phyloP scores from a whole-genome alignment of 2,888 invertebrate species.

The Molanna angustata region DNA sequence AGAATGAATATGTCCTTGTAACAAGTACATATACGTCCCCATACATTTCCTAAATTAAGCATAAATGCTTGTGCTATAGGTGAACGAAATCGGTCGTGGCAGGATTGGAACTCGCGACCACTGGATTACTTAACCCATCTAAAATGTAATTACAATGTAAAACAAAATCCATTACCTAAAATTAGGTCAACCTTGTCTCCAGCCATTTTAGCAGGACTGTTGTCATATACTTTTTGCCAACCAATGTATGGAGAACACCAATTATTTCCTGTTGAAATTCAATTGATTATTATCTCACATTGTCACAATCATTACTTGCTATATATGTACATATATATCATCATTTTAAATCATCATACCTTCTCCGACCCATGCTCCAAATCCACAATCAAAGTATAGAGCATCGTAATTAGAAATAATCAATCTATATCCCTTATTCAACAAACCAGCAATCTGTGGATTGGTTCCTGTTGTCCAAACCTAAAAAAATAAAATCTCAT shows the following conservation, averaged over 20 bases:
- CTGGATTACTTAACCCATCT: no score
- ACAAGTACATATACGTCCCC: no score
- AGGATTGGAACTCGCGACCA: no score
- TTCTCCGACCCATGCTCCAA: slow-evolving; percentile 74
- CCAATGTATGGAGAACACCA: slow-evolving; percentile 91
- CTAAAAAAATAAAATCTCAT: no score
- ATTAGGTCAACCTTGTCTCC: slow-evolving; percentile 51
- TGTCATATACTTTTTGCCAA: slow-evolving; percentile 84
- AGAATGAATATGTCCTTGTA: no score
- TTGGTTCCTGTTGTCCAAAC: slow-evolving; percentile 74
- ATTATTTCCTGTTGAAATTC: slow-evolving; percentile 61
- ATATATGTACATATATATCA: neutral
- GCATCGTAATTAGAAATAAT: slow-evolving; percentile 88
- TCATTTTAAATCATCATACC: slow-evolving; percentile 40
- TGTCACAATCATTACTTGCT: neutral
- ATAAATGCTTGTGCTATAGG: no score
- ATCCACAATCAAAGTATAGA: slow-evolving; percentile 83
- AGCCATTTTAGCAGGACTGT: slow-evolving; percentile 64
- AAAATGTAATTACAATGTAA: no score
- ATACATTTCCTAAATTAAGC: no score
- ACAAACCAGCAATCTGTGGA: slow-evolving; percentile 60
- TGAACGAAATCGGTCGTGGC: no score
- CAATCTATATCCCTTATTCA: slow-evolving; percentile 69
- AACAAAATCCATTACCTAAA: slow-evolving; percentile 46
- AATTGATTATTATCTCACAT: neutral